Conservation (phyloP, 2,113 vertebrate genomes). For the Carassius gibelio region DNA sequence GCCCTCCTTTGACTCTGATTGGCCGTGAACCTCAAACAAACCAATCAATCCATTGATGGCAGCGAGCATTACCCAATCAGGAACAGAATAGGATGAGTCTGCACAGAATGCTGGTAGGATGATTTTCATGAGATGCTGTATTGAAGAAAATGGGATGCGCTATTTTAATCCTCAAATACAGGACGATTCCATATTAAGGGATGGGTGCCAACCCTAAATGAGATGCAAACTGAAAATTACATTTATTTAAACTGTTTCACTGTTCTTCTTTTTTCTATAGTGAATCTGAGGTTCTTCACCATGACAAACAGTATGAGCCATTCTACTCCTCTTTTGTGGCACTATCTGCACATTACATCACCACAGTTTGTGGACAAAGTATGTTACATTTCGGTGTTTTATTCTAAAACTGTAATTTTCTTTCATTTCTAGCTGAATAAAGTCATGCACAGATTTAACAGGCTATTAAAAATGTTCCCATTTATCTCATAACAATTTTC, state of each 20-base stretch:
- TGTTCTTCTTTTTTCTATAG: constrained; percentile 68
- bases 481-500: constrained; percentile 44
- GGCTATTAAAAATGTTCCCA: background rate
- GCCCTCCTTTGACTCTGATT: too few species aligned
- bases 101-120: too few species aligned
- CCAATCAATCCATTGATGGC: too few species aligned
- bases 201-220: too few species aligned
- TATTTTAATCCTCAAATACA: too few species aligned
- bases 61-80: too few species aligned
- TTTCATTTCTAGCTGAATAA: background rate
- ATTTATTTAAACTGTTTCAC: constrained; percentile 2
- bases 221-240: background rate
- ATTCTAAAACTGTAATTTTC: background rate
- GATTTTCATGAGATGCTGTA: too few species aligned
- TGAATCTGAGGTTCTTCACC: constrained; percentile 94
- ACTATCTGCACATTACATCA: constrained; percentile 98
- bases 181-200: too few species aligned
- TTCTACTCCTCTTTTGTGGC: constrained; percentile 99
- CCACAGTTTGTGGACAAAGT: constrained; percentile 96
- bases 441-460: background rate
- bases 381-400: constrained; percentile 68
- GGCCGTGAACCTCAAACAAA: too few species aligned
- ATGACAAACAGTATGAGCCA: constrained; percentile 98
- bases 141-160: too few species aligned
- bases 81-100: too few species aligned